Evolutionary conservation across 53 echinoderm and acorn worm genomes (phyloP), one percentile per base, ranked within the genome.

Genomic region (Temnopleurus reevesii): DNA sequence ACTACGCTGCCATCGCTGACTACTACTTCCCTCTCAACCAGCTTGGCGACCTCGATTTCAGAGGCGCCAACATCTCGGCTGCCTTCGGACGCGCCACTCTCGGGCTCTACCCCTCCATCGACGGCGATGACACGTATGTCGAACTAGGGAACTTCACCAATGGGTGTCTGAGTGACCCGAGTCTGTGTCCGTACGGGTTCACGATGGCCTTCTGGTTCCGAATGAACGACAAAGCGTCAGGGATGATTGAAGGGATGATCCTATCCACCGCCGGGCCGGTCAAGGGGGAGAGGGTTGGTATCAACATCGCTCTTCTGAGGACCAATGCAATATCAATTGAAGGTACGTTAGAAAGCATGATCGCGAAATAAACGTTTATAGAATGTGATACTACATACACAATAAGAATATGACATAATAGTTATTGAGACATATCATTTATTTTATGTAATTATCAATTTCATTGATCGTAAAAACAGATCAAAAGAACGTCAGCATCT

Each of bases 131-230:
- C 84, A 89, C 92, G 53, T 93, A 89, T 83, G 54, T 93, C 55
- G 66, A 89, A 59, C 57, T 96, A 26, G 93, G 77, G 1, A 89
- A 93, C 63, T 91, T 90, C 53, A 82, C 77, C 23, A 27, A 86
- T 18, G 76, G 91, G 23, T 96, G 96, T 76, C 81, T 94, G 49
- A 91, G 91, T 47, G 76, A 86, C 6, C 96, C 96, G 0, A 46
- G 38, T 17, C 18, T 41, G 51, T 96, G 96, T 25, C 59, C 84
- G 18, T 83, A 90, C 18, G 96, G 96, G 0, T 58, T 96, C 30
- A 83, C 94, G 5, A 46, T 94, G 29, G 89, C 91, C 24, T 51
- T 96, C 34, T 96, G 96, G 96, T 25, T 96, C 7, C 94, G 90
- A 45, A 53, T 96, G 19, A 45, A 77, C n/a, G 53, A 30, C 15